phyloP scores from a whole-genome alignment of 1,140 invertebrate species.

The Gyrodactylus salaris region DNA sequence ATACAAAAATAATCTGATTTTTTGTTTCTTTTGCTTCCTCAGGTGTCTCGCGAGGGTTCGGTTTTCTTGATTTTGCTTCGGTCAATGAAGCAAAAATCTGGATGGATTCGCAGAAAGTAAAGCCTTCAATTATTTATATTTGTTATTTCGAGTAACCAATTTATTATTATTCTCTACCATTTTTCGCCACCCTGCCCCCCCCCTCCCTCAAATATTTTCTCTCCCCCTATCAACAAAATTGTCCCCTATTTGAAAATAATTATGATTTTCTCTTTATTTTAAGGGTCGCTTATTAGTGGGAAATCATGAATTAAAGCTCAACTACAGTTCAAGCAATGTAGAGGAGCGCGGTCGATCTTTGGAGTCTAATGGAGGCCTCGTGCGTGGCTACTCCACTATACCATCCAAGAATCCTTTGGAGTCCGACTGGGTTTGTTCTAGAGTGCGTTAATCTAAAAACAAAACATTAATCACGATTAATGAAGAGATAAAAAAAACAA shows the following conservation, averaged over 20 bases:
- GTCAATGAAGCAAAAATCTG: slow-evolving; percentile 49
- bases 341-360: too few species aligned
- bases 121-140: background rate
- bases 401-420: background rate
- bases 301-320: background rate
- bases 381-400: background rate
- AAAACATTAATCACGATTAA: background rate
- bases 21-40: too few species aligned
- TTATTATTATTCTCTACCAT: too few species aligned
- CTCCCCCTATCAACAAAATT: background rate
- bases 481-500: too few species aligned
- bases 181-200: too few species aligned
- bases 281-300: background rate
- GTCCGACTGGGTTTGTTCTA: background rate
- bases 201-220: too few species aligned
- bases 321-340: background rate
- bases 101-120: slow-evolving; percentile 31
- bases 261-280: background rate
- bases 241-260: background rate
- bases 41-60: slow-evolving; percentile 27
- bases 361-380: too few species aligned
- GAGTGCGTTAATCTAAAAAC: background rate
- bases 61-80: slow-evolving; percentile 70
- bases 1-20: too few species aligned
- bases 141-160: too few species aligned